Conservation (phyloP, 2,888 invertebrate species). For the Formica aserva region DNA sequence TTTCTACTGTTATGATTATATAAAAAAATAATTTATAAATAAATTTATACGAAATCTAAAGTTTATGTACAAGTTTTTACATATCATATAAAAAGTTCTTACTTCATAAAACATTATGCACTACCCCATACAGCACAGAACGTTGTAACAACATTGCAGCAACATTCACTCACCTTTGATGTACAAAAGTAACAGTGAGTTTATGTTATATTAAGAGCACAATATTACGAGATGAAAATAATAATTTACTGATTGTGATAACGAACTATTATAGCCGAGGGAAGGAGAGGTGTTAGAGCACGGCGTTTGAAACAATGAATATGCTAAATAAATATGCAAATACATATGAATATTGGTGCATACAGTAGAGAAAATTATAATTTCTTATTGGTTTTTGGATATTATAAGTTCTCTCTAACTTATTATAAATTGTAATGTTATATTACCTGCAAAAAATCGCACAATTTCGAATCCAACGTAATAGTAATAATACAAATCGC, state of each 20-base stretch:
- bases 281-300: neutral
- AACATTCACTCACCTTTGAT: neutral
- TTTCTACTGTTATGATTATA: neutral
- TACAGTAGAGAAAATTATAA: neutral
- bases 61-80: neutral
- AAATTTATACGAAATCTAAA: neutral
- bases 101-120: neutral
- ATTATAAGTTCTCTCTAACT: neutral
- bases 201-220: neutral
- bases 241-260: neutral
- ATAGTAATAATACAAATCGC: neutral
- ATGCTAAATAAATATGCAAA: neutral
- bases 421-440: neutral
- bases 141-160: too few relatives aligned
- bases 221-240: neutral
- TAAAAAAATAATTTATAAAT: neutral
- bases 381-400: neutral
- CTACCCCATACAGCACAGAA: too few relatives aligned
- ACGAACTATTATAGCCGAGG: neutral
- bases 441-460: neutral
- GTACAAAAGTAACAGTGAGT: neutral
- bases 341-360: neutral
- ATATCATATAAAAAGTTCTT: neutral
- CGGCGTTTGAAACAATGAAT: neutral
- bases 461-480: neutral